Evolutionary conservation across 1,140 invertebrate genomes (phyloP), one percentile per base, ranked within the genome.

Genomic region (Bombyx mandarina): DNA sequence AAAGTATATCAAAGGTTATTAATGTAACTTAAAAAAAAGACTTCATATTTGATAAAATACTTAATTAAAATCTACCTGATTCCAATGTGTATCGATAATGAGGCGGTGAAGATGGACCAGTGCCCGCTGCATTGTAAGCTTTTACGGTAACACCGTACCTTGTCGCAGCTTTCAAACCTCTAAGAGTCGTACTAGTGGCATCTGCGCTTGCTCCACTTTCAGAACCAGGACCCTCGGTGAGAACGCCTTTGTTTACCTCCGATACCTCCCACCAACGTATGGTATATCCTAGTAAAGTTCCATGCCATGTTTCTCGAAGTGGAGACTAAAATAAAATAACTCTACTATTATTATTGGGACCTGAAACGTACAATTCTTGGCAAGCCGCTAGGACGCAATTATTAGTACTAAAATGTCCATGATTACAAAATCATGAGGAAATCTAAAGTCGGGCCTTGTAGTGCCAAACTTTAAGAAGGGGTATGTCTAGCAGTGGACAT

Each of bases 91-190:
- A 93, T 18, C 94, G 92, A 60, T 93, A 91, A 52, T 94, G 90
- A 10, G 93, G 91, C 0, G 91, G 87, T 9, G 95, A 96, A 7
- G 92, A 87, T 0, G 96, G 96, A 12, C 96, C 96, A 48, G 92
- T 91, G 1, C 96, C 96, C 54, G 96, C 93, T 52, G 92, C 92
- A 72, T 98, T 98, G 72, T 96, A 96, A 2, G 96, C 95, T 69
- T 94, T 92, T 5, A 98, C 93, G 18, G 93, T 91, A 45, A 97
- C 91, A 48, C 93, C 92, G 81, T 97, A 97, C 65, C 94, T 90
- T 0, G 95, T 95, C 65, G 94, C 96, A 63, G 96, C 94, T 71
- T 93, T 91, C 12, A 97, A 85, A 7, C 91, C 92, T 26, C 91
- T 90, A 7, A 95, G 73, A 35, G 91, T 92, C 43, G 92, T 90